These are phyloP conservation scores for Phocides pigmalion DNA, from an alignment of 1,140 invertebrate genomes.

Conservation along the genomic window DNA sequence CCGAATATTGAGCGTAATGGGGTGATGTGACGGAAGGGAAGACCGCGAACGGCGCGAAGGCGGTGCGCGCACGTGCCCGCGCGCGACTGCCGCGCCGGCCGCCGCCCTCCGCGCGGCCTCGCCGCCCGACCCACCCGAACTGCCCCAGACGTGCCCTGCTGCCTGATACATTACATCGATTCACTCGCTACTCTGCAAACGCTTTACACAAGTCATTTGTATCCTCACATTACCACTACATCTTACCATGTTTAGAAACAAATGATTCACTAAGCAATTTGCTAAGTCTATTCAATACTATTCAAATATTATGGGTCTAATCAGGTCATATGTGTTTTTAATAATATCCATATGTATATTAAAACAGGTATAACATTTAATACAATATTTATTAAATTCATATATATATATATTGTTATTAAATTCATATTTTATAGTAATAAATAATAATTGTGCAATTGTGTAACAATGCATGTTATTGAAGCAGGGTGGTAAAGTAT, in stretches of 20 bases:
- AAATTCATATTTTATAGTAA: no score
- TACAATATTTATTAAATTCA: no score
- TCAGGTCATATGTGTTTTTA: no score
- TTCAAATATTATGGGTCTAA: no score
- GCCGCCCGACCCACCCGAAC: slow-evolving; percentile 47
- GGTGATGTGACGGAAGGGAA: slow-evolving; percentile 52
- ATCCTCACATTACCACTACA: slow-evolving; percentile 5
- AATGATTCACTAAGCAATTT: background rate
- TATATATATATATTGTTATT: no score
- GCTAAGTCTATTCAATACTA: background rate
- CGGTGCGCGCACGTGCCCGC: slow-evolving; percentile 75
- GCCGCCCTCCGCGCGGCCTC: slow-evolving; percentile 53
- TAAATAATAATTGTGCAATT: no score
- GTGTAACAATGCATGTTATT: no score
- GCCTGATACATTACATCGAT: slow-evolving; percentile 49
- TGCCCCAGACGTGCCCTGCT: slow-evolving; percentile 39
- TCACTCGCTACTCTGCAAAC: slow-evolving; percentile 39
- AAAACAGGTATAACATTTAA: no score
- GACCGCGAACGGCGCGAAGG: slow-evolving; percentile 57
- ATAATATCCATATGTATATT: no score
- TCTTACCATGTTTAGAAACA: background rate
- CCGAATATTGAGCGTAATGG: slow-evolving; percentile 45
- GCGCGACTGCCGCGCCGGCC: slow-evolving; percentile 72
- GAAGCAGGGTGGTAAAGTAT: no score
- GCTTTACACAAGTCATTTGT: slow-evolving; percentile 31